Evolutionary conservation across 2,888 invertebrate species (phyloP), one percentile per base, ranked within the genome.

Genomic region (Parnassius mnemosyne): DNA sequence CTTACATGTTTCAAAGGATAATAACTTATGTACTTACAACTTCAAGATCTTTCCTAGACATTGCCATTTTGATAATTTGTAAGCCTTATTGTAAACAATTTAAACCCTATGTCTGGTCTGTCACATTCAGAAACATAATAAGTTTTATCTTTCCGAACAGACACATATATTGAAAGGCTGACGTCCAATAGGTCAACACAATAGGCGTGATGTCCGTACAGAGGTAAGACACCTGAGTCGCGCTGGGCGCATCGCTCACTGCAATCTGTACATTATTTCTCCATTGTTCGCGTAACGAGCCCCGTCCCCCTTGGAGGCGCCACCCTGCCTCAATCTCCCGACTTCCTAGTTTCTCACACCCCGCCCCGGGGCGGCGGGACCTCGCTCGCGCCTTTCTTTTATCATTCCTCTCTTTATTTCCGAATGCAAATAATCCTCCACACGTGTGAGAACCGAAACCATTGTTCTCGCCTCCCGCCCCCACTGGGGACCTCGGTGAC

Each of bases 391-490:
- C 92, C 90, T 92, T 92, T 91, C 91, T 91, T 92, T 87, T 89
- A 89, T 89, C 89, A 89, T 87, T 88, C 89, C 91, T 92, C 89
- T 92, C 88, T 90, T 91, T 90, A 90, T 91, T 90, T 91, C 92
- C 92, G 92, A 92, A 92, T 92, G 92, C 92, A 92, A 92, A 92
- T 92, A 92, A 92, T 92, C 92, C 91, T 91, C 92, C 92, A 90
- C 91, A 92, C 92, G 92, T 92, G 92, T 92, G 92, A 92, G 92
- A 92, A 92, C 91, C 90, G 90, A 92, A 92, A 91, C 91, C 92
- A 91, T 91, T 91, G 92, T 91, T 91, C 90, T 88, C 88, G 85
- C 89, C 86, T 83, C 83, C 86, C 87, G 78, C 80, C 77, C 78
- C 82, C 86, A 78, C 80, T 79, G 85, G 86, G 86, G 86, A 88